Base-by-base conservation (phyloP, 2,888 invertebrate species). In the Platypus cylindrus region DNA sequence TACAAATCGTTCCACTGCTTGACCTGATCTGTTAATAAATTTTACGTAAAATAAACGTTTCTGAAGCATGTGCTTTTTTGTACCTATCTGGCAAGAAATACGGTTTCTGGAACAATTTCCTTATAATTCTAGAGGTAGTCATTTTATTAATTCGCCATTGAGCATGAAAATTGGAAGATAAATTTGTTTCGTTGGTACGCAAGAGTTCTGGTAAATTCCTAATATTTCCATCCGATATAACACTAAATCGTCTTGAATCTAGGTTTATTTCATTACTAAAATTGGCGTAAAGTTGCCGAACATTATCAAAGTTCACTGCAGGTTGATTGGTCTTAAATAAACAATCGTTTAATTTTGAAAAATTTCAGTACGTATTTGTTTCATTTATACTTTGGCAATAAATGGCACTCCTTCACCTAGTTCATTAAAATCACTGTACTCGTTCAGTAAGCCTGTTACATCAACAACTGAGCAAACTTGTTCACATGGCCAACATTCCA, bases 401-500 rank as follows among this genome's bases (percentile, higher is more conserved):
- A 71, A 73, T 3, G 75, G 74, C 44, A 67, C 65, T 24, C 71
- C 74, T 43, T 65, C 62, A 45, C 70, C 67, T 13, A 37, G 16
- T 46, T 66, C 66, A 35, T 43, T 45, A 31, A 47, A 41, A n/a
- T n/a, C n/a, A 24, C 40, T 30, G 41, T 60, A 61, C 32, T 65
- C 62, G 40, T 68, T 66, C 39, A 62, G 64, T 37, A 71, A 69
- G 31, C 71, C 69, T 36, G 72, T 68, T 32, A 83, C 60, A 57
- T 82, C 74, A 35, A 76, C 64, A 23, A 87, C 68, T 49, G 73
- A 73, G 45, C 69, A 70, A 0, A 83, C 71, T 48, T 70, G 64
- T 51, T 76, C 76, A 51, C 87, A 89, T 0, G 86, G 84, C 72
- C 79, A 81, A 54, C 87, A 87, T 54, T 84, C 84, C 68, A 86